Evolutionary conservation across 1,140 invertebrate species (phyloP), one percentile per base, ranked within the genome.

Genomic region (Platyura marginata): DNA sequence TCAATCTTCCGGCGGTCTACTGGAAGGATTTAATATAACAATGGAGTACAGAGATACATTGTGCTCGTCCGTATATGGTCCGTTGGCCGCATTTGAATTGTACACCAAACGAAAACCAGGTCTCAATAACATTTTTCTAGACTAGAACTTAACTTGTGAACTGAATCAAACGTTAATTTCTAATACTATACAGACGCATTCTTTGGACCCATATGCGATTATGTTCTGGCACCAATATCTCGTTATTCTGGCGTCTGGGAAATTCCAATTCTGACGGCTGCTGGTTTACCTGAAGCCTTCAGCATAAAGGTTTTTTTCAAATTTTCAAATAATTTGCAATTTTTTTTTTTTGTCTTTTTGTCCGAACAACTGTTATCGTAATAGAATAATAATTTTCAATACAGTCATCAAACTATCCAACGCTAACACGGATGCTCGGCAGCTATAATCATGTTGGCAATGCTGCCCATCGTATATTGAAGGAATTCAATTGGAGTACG

Each of bases 151-250:
- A n/a, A n/a, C n/a, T n/a, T n/a, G n/a, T n/a, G n/a, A n/a, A n/a
- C n/a, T 22, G 35, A 15, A 21, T n/a, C 38, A 8, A 8, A 34
- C 20, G 13, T 22, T 44, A 49, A 51, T 18, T 49, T 50, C 44
- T 50, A 46, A 48, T 46, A 49, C 3, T 49, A 60, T 47, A 51
- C 72, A 73, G 82, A 93, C 63, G 84, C 81, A 1, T 88, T 93
- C 54, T 70, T 94, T 50, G 91, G 90, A 0, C 82, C 90, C 1
- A 77, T 88, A 2, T 94, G 89, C 61, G 86, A 91, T 50, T 94
- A 91, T 60, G 84, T 84, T 3, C 71, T 94, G 41, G 87, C 89
- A 1, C 88, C 89, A 1, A 84, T 95, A 1, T 80, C 85, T 1
- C 68, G 89, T 11, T 92, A 91, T 54, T 75, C 85, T 1, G 77